Evolutionary conservation across 2,113 vertebrate species (phyloP).

Genomic region (Brachyhypopomus gauderio): DNA sequence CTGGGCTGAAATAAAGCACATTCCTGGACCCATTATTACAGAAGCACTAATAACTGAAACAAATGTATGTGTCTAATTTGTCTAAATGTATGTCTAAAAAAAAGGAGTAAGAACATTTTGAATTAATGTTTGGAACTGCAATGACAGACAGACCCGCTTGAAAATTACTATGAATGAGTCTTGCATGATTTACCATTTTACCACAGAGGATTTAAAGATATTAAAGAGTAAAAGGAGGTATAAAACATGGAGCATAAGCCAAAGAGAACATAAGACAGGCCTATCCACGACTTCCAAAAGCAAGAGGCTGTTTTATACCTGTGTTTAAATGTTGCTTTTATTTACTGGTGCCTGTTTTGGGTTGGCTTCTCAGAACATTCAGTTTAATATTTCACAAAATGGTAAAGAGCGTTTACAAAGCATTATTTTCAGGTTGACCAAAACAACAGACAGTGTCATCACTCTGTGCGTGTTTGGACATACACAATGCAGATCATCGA

Average conservation of each 20-base stretch:
- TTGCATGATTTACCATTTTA: neutral
- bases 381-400: conserved; percentile 54
- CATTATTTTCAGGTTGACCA: conserved; percentile 27
- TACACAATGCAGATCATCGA: conserved; percentile 42
- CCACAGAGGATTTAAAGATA: neutral
- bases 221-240: neutral
- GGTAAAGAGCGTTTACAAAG: conserved; percentile 48
- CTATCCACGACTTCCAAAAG: conserved; percentile 15
- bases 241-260: neutral
- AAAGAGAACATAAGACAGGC: neutral
- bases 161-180: neutral
- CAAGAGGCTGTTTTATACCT: conserved; percentile 36
- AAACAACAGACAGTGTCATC: conserved; percentile 35
- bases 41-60: conserved; percentile 40
- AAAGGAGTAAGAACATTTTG: neutral
- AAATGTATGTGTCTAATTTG: conserved; percentile 17
- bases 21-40: conserved; percentile 45
- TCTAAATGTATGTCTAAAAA: conserved; percentile 40
- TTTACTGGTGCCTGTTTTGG: conserved; percentile 47
- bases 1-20: conserved; percentile 41
- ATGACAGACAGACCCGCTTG: neutral
- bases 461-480: conserved; percentile 31
- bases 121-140: neutral
- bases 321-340: conserved; percentile 54
- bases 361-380: conserved; percentile 49